These are phyloP conservation scores for Cataglyphis altisquamis DNA, from an alignment of 2,888 invertebrate species.

Conservation along the genomic window DNA sequence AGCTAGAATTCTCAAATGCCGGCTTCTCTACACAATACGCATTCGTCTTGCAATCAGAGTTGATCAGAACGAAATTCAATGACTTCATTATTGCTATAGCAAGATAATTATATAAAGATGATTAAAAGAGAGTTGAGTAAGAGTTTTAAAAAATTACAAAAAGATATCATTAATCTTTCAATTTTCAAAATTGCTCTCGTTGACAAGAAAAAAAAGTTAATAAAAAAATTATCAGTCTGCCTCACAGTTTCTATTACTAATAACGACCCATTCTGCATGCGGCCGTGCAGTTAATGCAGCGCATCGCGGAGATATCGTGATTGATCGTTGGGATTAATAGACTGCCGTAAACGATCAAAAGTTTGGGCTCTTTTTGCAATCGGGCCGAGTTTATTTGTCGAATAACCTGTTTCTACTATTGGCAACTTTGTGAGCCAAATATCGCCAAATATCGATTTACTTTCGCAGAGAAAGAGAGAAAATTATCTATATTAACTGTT, in stretches of 20 bases:
- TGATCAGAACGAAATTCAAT: slow-evolving; percentile 23
- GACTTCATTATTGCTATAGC: not conserved
- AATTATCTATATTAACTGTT: slow-evolving; percentile 15
- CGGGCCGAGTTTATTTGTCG: slow-evolving; percentile 50
- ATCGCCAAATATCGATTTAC: slow-evolving; percentile 69
- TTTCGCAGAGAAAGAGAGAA: slow-evolving; percentile 51
- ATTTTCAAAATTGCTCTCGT: not conserved
- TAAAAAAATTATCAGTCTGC: not conserved
- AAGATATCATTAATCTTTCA: not conserved
- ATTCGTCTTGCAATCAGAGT: slow-evolving; percentile 38
- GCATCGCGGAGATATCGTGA: slow-evolving; percentile 15
- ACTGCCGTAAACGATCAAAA: slow-evolving; percentile 38
- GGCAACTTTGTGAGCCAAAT: slow-evolving; percentile 67
- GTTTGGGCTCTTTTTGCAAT: slow-evolving; percentile 48
- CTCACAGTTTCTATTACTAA: not conserved
- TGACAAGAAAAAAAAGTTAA: not conserved
- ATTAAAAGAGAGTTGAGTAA: not conserved
- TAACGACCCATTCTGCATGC: not conserved
- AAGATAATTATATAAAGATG: not conserved
- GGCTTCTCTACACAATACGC: slow-evolving; percentile 1
- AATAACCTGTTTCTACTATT: slow-evolving; percentile 62
- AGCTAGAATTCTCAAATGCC: slow-evolving; percentile 68
- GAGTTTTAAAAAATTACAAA: not conserved
- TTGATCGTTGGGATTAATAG: slow-evolving; percentile 31
- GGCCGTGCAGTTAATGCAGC: not conserved